Evolutionary conservation across 2,113 vertebrate species (phyloP).

Genomic region (Poeciliopsis turrubarensis): DNA sequence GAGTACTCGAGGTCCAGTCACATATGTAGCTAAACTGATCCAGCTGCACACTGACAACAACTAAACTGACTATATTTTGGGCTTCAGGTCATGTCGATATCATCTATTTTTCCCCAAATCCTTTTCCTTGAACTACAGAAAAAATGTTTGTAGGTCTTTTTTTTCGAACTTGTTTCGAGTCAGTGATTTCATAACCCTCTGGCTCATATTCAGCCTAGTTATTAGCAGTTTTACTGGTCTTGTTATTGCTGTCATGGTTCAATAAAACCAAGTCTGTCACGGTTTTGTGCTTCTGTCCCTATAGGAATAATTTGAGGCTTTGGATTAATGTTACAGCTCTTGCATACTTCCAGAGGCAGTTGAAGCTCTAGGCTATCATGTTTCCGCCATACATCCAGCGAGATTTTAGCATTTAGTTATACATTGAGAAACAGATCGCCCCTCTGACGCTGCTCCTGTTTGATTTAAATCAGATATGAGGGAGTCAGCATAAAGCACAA

Average conservation of each 20-base stretch:
- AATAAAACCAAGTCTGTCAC: neutral
- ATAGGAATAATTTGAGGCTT: neutral
- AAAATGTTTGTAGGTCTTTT: neutral
- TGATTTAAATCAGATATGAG: neutral
- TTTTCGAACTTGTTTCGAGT: neutral
- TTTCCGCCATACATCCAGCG: neutral
- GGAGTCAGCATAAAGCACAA: neutral
- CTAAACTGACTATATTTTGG: slow-evolving; percentile 4
- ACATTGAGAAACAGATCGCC: too few relatives aligned
- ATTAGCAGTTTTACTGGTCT: too few relatives aligned
- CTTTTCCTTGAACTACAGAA: too few relatives aligned
- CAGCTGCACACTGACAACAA: slow-evolving; percentile 23
- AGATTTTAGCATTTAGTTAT: too few relatives aligned
- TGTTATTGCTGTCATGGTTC: neutral
- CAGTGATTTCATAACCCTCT: neutral
- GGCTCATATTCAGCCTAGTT: neutral
- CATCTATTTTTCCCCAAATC: too few relatives aligned
- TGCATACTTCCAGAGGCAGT: neutral
- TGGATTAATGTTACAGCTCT: neutral
- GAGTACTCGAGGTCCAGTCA: slow-evolving; percentile 39
- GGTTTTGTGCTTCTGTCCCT: neutral
- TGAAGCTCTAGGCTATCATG: neutral
- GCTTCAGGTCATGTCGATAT: too few relatives aligned
- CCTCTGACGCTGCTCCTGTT: neutral
- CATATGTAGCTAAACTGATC: slow-evolving; percentile 34